These are phyloP conservation scores for Sternarchorhynchus goeldii DNA, from an alignment of 2,797 vertebrate genomes.

Conservation along the genomic window DNA sequence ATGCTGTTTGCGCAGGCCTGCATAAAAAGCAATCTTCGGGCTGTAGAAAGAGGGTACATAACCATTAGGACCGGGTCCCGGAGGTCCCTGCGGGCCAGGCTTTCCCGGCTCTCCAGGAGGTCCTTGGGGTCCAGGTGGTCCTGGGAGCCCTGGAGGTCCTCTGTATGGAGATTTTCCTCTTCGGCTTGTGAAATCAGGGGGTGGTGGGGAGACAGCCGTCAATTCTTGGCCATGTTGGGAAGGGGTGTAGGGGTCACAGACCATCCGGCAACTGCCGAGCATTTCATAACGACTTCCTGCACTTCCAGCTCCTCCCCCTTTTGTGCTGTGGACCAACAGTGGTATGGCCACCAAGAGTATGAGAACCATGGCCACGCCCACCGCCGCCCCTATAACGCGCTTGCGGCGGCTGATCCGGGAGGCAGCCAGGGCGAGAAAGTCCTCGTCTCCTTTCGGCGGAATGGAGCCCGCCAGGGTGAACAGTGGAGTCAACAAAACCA, in stretches of 20 bases:
- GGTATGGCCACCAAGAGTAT: constrained; percentile 94
- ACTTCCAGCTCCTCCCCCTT: constrained; percentile 80
- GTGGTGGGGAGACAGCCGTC: constrained; percentile 69
- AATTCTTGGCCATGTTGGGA: constrained; percentile 72
- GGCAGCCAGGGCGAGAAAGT: constrained; percentile 94
- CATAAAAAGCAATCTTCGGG: constrained; percentile 87
- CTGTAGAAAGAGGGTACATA: constrained; percentile 81
- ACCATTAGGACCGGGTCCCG: constrained; percentile 79
- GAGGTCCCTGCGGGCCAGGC: constrained; percentile 81
- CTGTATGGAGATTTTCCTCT: constrained; percentile 85
- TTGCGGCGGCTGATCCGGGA: constrained; percentile 91
- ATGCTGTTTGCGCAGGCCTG: constrained; percentile 82
- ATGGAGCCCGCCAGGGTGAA: constrained; percentile 84
- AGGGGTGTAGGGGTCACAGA: constrained; percentile 82
- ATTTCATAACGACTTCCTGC: constrained; percentile 89
- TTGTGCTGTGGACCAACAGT: constrained; percentile 93
- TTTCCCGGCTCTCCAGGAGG: constrained; percentile 80
- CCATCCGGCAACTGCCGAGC: constrained; percentile 89
- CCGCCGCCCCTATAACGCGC: constrained; percentile 90
- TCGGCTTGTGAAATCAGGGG: constrained; percentile 85
- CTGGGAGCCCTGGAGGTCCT: constrained; percentile 81
- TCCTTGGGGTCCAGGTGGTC: constrained; percentile 78
- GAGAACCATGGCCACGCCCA: constrained; percentile 96
- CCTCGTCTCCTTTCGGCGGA: constrained; percentile 92
- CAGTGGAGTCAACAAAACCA: constrained; percentile 60